phyloP scores from a whole-genome alignment of 2,113 vertebrate species.

The Alaudala cheleensis region DNA sequence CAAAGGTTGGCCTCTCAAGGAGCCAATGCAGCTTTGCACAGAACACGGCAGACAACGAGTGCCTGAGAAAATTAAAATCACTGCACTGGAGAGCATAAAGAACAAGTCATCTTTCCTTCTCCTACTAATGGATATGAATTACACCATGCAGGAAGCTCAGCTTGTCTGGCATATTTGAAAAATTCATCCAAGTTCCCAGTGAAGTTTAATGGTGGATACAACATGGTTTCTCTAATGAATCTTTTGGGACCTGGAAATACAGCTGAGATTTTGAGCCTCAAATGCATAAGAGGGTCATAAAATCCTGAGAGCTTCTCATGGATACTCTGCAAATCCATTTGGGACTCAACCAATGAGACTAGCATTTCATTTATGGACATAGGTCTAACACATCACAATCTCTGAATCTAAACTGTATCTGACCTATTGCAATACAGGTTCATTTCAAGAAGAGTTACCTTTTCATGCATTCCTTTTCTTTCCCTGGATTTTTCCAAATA shows the following conservation, averaged over 20 bases:
- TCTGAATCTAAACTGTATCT: not conserved
- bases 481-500: not conserved
- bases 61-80: not conserved
- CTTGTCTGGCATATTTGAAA: not conserved
- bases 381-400: not conserved
- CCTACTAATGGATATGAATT: not conserved
- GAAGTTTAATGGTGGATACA: not conserved
- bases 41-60: accelerated
- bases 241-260: not conserved
- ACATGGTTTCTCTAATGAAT: not conserved
- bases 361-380: not conserved
- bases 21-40: not conserved
- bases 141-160: not conserved
- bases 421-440: not conserved
- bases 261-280: not conserved
- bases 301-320: not conserved
- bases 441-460: not conserved
- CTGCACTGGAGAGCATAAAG: not conserved
- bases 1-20: not conserved
- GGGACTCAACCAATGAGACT: not conserved
- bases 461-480: not conserved
- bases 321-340: not conserved
- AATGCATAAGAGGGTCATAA: not conserved
- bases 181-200: not conserved
- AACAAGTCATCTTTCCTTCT: not conserved